phyloP scores from a whole-genome alignment of 2,888 invertebrate genomes.

The Ernsta delagoae region DNA sequence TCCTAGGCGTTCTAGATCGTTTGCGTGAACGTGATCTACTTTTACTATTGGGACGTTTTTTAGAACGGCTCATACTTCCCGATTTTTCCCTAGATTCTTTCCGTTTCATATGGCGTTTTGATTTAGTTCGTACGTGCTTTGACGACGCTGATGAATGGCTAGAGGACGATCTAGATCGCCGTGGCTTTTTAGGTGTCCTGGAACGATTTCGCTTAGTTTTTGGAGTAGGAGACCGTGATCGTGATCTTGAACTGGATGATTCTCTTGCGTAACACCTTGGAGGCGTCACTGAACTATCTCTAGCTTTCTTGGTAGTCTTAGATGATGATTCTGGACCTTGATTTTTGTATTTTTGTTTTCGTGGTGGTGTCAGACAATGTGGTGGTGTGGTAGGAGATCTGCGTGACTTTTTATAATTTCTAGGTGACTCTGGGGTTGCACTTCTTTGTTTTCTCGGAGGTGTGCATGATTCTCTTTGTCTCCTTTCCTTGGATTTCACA shows the following conservation, averaged over 20 bases:
- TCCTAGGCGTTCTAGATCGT: conserved; percentile 50
- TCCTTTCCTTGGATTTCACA: conserved; percentile 50
- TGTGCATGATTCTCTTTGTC: conserved; percentile 51
- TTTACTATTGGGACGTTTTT: conserved; percentile 52
- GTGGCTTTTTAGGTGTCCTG: conserved; percentile 47
- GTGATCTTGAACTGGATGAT: conserved; percentile 63
- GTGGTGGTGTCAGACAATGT: conserved; percentile 55
- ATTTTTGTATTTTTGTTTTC: conserved; percentile 56
- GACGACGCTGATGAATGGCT: conserved; percentile 56
- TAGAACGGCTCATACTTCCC: conserved; percentile 58
- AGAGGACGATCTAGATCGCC: conserved; percentile 49
- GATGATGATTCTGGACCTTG: conserved; percentile 52
- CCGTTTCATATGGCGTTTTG: conserved; percentile 51
- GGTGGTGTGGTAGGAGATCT: conserved; percentile 61
- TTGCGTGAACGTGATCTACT: conserved; percentile 45
- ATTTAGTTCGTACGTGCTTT: conserved; percentile 52
- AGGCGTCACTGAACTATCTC: conserved; percentile 70
- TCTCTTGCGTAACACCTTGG: conserved; percentile 71
- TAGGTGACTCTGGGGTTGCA: conserved; percentile 52
- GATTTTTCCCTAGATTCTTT: conserved; percentile 55
- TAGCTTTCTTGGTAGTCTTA: conserved; percentile 54
- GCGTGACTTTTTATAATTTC: conserved; percentile 52
- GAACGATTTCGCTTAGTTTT: conserved; percentile 52
- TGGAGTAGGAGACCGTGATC: conserved; percentile 54
- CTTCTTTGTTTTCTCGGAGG: conserved; percentile 51